Conservation (phyloP, 1,140 invertebrate species). For the Eriosoma lanigerum region DNA sequence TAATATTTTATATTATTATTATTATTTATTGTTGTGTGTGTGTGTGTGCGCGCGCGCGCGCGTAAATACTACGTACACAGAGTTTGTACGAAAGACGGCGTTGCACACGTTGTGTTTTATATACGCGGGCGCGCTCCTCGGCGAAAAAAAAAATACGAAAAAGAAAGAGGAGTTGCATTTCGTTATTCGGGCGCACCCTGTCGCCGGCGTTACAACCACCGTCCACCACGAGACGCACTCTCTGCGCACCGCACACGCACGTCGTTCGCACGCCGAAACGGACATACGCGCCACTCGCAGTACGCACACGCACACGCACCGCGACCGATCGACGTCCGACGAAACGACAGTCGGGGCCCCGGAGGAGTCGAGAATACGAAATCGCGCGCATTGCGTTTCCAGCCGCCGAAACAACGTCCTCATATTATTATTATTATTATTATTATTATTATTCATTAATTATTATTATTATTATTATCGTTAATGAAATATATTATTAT, state of each 20-base stretch:
- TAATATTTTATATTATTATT: too few species aligned
- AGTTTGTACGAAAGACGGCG: too few species aligned
- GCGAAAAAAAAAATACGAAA: conserved; percentile 41
- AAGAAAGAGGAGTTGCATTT: conserved; percentile 47
- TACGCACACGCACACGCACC: conserved; percentile 1
- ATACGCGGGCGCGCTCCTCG: conserved; percentile 28
- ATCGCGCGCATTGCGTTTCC: background rate
- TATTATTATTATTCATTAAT: too few species aligned
- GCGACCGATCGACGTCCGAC: background rate
- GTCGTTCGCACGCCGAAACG: conserved; percentile 27
- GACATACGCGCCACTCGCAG: background rate
- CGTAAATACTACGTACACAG: too few species aligned
- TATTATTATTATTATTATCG: too few species aligned
- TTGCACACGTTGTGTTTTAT: background rate
- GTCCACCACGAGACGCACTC: too few species aligned
- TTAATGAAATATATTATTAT: too few species aligned
- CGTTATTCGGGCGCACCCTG: conserved; percentile 49
- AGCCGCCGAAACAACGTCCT: conserved; percentile 8
- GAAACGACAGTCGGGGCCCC: conserved; percentile 2
- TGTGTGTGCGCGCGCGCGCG: background rate
- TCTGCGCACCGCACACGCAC: conserved; percentile 26
- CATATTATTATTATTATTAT: background rate
- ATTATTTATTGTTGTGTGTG: background rate
- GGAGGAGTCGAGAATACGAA: conserved; percentile 25
- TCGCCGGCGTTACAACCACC: conserved; percentile 51